These are phyloP conservation scores for Amazona guildingii DNA, from an alignment of 2,113 vertebrate species.

Conservation along the genomic window DNA sequence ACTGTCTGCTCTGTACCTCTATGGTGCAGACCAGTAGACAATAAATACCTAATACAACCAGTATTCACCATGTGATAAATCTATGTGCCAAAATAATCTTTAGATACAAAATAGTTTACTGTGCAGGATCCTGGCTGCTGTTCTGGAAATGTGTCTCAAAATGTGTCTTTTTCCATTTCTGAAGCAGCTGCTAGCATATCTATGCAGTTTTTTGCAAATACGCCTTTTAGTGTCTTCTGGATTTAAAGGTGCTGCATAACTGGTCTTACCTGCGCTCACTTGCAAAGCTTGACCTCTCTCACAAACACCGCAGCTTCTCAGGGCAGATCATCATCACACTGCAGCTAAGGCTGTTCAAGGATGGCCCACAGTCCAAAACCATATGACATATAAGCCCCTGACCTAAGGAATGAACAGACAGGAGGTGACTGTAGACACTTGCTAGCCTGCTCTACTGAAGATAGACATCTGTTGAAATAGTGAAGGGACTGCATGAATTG, in stretches of 20 bases:
- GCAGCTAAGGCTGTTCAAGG: background rate
- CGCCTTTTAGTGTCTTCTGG: background rate
- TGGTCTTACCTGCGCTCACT: background rate
- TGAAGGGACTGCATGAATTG: background rate
- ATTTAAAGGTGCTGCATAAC: background rate
- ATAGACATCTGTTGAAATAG: background rate
- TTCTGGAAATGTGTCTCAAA: background rate
- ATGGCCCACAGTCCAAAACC: background rate
- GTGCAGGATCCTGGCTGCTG: background rate
- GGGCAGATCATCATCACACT: background rate
- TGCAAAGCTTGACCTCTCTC: background rate
- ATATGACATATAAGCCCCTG: fast-evolving
- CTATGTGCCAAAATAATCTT: background rate
- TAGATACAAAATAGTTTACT: background rate
- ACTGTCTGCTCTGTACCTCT: background rate
- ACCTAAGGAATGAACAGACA: background rate
- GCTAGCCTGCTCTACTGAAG: background rate
- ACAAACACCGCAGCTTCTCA: background rate
- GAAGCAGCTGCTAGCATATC: background rate
- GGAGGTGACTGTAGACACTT: background rate
- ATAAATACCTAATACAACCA: background rate
- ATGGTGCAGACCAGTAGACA: background rate
- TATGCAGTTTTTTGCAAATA: background rate
- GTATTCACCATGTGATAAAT: background rate
- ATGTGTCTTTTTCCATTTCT: background rate